Conservation (phyloP, 2,888 invertebrate genomes). For the Ferrisia virgata region DNA sequence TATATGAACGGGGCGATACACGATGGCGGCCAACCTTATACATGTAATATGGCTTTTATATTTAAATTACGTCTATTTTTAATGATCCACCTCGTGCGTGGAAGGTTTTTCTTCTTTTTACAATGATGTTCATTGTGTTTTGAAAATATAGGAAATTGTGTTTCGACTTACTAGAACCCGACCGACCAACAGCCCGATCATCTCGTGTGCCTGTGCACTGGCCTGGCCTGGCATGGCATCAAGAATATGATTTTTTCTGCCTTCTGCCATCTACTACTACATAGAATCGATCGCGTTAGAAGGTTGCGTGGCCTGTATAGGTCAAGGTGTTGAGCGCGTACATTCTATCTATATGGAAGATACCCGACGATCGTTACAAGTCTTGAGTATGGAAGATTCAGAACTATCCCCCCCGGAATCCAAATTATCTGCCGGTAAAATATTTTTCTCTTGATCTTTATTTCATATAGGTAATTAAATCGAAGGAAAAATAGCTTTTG, state of each 20-base stretch:
- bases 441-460: neutral
- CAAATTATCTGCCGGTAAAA: neutral
- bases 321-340: neutral
- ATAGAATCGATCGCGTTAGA: neutral
- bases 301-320: neutral
- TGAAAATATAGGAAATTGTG: constrained; percentile 6
- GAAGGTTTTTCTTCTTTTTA: neutral
- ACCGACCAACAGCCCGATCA: no score
- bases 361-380: neutral
- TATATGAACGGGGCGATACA: neutral
- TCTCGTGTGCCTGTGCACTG: neutral
- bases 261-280: no score
- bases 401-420: neutral
- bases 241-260: neutral
- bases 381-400: neutral
- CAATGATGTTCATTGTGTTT: constrained; percentile 6
- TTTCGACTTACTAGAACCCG: neutral
- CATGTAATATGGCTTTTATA: constrained; percentile 7
- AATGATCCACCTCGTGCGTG: neutral
- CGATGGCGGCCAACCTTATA: neutral
- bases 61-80: constrained; percentile 13
- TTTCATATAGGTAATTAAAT: neutral
- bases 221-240: no score
- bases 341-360: neutral
- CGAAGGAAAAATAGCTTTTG: neutral